Conservation (phyloP, 35 echinoderm and acorn worm species). For the Ophiothrix spiculata region DNA sequence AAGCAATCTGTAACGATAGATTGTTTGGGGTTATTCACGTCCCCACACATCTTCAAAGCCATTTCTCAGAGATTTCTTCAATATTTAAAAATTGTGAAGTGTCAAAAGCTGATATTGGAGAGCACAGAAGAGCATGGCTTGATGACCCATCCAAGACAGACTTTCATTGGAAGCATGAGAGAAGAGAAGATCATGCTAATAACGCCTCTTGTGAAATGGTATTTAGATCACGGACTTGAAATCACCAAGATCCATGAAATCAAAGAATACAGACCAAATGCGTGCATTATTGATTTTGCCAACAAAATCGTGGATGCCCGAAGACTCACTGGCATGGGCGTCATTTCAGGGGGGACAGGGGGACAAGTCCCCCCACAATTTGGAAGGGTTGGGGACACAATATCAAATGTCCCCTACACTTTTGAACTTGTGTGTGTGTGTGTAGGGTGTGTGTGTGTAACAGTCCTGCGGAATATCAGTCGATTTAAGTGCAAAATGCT, state of each 20-base stretch:
- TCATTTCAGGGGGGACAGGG: no score
- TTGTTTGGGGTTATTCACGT: slow-evolving; percentile 27
- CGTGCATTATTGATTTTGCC: slow-evolving; percentile 28
- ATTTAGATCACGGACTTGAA: slow-evolving; percentile 10
- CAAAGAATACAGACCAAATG: neutral
- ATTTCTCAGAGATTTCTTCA: slow-evolving; percentile 10
- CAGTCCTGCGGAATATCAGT: no score
- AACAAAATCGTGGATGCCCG: neutral
- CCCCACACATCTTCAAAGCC: neutral
- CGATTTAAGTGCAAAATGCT: no score
- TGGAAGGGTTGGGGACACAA: no score
- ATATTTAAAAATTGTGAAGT: slow-evolving; percentile 22
- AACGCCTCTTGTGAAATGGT: slow-evolving; percentile 34
- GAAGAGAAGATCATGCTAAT: no score
- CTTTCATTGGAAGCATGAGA: slow-evolving; percentile 29
- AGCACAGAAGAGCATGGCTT: neutral
- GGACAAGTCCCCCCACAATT: no score
- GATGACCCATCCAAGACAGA: neutral
- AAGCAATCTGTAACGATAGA: neutral
- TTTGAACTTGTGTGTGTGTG: no score
- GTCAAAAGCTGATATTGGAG: slow-evolving; percentile 15
- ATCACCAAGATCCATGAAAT: neutral
- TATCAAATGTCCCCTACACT: no score
- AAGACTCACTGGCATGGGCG: neutral
- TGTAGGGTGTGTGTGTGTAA: no score